Conservation (phyloP, 37 sponge, comb jelly and placozoan genomes). For the Halichondria panicea region DNA sequence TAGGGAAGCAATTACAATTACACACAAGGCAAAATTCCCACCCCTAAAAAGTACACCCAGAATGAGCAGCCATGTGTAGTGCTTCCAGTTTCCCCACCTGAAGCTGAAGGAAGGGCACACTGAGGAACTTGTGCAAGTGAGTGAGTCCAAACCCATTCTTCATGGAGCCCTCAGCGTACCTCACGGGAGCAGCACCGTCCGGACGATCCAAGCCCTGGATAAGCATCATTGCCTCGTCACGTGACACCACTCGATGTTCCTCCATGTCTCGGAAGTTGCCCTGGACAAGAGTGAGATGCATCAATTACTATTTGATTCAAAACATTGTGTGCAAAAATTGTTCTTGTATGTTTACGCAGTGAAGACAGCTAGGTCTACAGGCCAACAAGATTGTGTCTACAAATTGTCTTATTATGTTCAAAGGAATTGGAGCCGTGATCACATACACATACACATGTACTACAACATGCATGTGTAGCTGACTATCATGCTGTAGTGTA, state of each 20-base stretch:
- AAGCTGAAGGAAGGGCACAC: conserved; percentile 88
- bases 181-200: conserved; percentile 78
- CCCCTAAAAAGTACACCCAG: too few species aligned
- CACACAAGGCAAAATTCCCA: too few species aligned
- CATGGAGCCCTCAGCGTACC: conserved; percentile 91
- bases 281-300: conserved; percentile 23
- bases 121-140: conserved; percentile 94
- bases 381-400: too few species aligned
- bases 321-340: background rate
- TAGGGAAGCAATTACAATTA: too few species aligned
- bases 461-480: background rate
- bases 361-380: too few species aligned
- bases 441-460: conserved; percentile 10
- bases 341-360: conserved; percentile 10
- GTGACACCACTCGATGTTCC: conserved; percentile 64
- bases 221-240: conserved; percentile 53
- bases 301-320: conserved; percentile 4
- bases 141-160: conserved; percentile 90
- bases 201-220: conserved; percentile 70
- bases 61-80: too few species aligned
- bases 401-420: too few species aligned
- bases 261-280: conserved; percentile 84
- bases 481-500: background rate
- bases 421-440: too few species aligned
- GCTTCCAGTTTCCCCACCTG: conserved; percentile 80